phyloP scores from a whole-genome alignment of 2,113 vertebrate genomes.

The Perccottus glenii region DNA sequence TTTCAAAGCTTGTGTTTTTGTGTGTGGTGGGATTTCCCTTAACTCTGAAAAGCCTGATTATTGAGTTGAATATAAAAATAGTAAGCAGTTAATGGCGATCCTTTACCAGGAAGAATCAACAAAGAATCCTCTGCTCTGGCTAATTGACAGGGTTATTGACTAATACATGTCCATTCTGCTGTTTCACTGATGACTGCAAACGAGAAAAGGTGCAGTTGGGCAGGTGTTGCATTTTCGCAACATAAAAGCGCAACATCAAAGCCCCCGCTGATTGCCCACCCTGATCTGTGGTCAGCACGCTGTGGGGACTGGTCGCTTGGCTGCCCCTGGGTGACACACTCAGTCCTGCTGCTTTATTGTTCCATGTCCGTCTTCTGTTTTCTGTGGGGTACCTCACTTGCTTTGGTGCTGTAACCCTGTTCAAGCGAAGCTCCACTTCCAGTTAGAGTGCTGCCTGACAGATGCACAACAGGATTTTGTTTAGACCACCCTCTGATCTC shows the following conservation, averaged over 20 bases:
- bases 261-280: constrained; percentile 27
- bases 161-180: constrained; percentile 7
- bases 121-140: neutral
- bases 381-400: constrained; percentile 14
- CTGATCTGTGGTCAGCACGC: constrained; percentile 45
- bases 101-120: constrained; percentile 1
- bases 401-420: constrained; percentile 27
- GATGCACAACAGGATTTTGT: constrained; percentile 73
- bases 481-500: constrained; percentile 63
- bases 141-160: constrained; percentile 2
- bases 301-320: constrained; percentile 42
- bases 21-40: constrained; percentile 50
- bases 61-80: constrained; percentile 39
- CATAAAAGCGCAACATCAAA: constrained; percentile 70
- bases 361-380: constrained; percentile 13
- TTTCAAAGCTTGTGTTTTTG: constrained; percentile 54
- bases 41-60: constrained; percentile 50
- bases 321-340: constrained; percentile 55
- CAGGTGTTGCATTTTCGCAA: constrained; percentile 64
- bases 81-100: constrained; percentile 30
- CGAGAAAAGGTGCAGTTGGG: constrained; percentile 40
- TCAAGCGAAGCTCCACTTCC: constrained; percentile 42
- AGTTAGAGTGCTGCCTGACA: constrained; percentile 56
- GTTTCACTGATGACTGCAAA: constrained; percentile 35
- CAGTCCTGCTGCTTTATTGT: constrained; percentile 52